phyloP scores from a whole-genome alignment of 2,888 invertebrate species.

The Eurytoma californica region DNA sequence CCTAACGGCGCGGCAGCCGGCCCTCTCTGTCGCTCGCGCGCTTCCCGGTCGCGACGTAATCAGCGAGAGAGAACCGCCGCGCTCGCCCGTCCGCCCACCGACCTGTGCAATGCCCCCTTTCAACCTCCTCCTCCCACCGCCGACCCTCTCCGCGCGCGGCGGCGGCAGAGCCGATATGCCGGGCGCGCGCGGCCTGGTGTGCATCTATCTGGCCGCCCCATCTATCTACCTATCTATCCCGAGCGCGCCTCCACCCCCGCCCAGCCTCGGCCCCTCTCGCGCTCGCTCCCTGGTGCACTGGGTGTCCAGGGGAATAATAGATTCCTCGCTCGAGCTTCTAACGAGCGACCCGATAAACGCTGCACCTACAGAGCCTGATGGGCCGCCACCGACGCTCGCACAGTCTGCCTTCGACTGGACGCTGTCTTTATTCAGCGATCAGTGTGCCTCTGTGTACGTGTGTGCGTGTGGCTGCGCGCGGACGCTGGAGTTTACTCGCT shows the following conservation, averaged over 20 bases:
- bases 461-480: too few relatives aligned
- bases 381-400: background rate
- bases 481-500: background rate
- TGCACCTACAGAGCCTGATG: conserved; percentile 16
- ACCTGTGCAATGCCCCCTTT: conserved; percentile 53
- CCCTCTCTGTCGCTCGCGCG: conserved; percentile 73
- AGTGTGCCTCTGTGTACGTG: background rate
- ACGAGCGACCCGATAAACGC: conserved; percentile 53
- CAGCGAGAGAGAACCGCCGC: conserved; percentile 72
- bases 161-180: conserved; percentile 33
- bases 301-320: conserved; percentile 63
- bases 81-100: conserved; percentile 62
- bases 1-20: conserved; percentile 62
- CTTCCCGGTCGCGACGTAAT: conserved; percentile 73
- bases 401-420: background rate
- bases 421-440: conserved; percentile 18
- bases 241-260: background rate
- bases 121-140: conserved; percentile 44
- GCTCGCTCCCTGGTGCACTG: conserved; percentile 60
- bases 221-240: conserved; percentile 65
- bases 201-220: conserved; percentile 64
- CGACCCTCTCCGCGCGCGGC: conserved; percentile 12
- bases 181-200: conserved; percentile 38
- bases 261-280: conserved; percentile 8
- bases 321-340: conserved; percentile 55